phyloP scores from a whole-genome alignment of 2,113 vertebrate species.

The Istiophorus platypterus region DNA sequence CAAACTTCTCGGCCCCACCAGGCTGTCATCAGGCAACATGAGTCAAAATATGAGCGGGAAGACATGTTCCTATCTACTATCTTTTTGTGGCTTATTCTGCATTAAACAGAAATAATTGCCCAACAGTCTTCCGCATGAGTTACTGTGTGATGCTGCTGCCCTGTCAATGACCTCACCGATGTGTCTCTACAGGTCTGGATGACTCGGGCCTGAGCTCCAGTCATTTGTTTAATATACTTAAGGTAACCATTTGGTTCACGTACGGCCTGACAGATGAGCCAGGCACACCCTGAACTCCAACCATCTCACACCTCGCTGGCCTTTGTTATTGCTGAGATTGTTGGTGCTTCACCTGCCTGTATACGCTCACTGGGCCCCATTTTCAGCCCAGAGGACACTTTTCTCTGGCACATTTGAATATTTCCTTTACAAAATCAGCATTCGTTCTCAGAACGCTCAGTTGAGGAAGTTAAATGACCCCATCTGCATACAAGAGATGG shows the following conservation, averaged over 20 bases:
- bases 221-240: constrained; percentile 54
- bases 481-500: neutral
- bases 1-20: too few relatives aligned
- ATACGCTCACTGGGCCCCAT: constrained; percentile 33
- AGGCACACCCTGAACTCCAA: constrained; percentile 75
- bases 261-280: constrained; percentile 64
- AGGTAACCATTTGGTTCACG: constrained; percentile 56
- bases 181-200: constrained; percentile 52
- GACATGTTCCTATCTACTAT: neutral
- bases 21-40: too few relatives aligned
- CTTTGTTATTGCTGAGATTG: constrained; percentile 56
- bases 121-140: neutral
- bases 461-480: constrained; percentile 5
- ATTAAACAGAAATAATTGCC: neutral
- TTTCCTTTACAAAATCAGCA: constrained; percentile 19
- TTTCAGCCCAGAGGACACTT: constrained; percentile 35
- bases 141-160: constrained; percentile 3
- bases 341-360: constrained; percentile 45
- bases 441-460: constrained; percentile 8
- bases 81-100: neutral
- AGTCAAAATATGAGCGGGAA: neutral
- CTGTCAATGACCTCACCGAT: constrained; percentile 15
- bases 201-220: constrained; percentile 37
- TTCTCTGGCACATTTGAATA: constrained; percentile 33
- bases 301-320: constrained; percentile 51